These are phyloP conservation scores for Brachirus orientalis DNA, from an alignment of 2,113 vertebrate species.

Conservation along the genomic window DNA sequence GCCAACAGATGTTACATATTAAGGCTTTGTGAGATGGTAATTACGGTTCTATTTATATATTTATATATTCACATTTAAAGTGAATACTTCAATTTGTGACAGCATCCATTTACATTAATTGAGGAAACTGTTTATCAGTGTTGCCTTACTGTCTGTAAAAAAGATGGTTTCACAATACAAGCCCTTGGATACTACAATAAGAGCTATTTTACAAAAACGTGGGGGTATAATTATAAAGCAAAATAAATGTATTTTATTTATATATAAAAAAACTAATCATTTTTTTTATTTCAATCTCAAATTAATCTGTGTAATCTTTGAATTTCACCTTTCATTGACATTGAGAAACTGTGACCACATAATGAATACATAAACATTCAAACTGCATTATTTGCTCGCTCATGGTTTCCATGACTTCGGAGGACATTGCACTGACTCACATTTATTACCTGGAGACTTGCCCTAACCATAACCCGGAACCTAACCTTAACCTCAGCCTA, in stretches of 20 bases:
- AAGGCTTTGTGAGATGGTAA: conserved; percentile 18
- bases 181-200: background rate
- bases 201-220: background rate
- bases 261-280: too few species aligned
- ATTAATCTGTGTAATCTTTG: background rate
- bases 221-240: conserved; percentile 5
- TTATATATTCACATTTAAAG: conserved; percentile 7
- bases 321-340: background rate
- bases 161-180: conserved; percentile 1
- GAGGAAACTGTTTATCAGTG: conserved; percentile 19
- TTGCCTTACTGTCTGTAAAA: conserved; percentile 5
- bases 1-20: conserved; percentile 1
- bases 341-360: too few species aligned
- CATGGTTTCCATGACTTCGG: too few species aligned
- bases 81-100: conserved; percentile 10
- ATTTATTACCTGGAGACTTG: too few species aligned
- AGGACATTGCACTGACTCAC: too few species aligned
- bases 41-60: conserved; percentile 7
- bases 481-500: too few species aligned
- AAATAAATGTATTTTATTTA: too few species aligned
- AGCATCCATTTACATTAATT: conserved; percentile 13
- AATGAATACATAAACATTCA: background rate
- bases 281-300: background rate
- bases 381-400: too few species aligned
- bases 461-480: too few species aligned